These are phyloP conservation scores for Vulpes lagopus DNA, from an alignment of 2,113 vertebrate species.

Conservation along the genomic window DNA sequence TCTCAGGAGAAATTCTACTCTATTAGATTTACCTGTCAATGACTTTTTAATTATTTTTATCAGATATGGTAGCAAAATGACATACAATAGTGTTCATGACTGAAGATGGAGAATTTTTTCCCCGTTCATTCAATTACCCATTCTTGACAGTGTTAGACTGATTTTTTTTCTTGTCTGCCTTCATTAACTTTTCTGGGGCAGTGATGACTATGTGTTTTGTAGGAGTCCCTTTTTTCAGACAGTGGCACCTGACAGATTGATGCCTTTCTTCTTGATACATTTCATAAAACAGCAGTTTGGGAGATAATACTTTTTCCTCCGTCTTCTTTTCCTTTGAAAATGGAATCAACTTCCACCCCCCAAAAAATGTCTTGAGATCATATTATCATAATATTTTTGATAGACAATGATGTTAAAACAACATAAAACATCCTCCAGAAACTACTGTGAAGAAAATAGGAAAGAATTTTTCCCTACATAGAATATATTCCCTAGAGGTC, in stretches of 20 bases:
- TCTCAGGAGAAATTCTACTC: not conserved
- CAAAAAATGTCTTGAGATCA: not conserved
- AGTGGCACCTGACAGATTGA: not conserved
- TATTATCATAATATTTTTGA: not conserved
- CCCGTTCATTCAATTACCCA: not conserved
- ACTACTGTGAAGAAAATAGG: not conserved
- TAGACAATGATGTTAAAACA: not conserved
- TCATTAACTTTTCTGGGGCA: not conserved
- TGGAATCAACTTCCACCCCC: not conserved
- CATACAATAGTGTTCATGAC: not conserved
- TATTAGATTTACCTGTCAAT: not conserved
- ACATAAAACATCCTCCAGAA: not conserved
- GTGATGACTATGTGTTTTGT: not conserved
- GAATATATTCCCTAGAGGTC: not conserved
- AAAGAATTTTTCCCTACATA: not conserved
- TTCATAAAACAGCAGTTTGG: not conserved
- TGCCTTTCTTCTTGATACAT: not conserved
- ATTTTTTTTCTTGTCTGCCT: not conserved
- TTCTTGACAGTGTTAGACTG: not conserved
- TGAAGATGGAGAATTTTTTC: not conserved
- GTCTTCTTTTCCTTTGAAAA: not conserved
- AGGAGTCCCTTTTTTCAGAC: not conserved
- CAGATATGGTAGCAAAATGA: not conserved
- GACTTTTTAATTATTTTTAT: conserved; percentile 40
- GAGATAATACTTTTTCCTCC: not conserved